phyloP scores from a whole-genome alignment of 2,888 invertebrate species.

The Hemicrepidius hirtus region DNA sequence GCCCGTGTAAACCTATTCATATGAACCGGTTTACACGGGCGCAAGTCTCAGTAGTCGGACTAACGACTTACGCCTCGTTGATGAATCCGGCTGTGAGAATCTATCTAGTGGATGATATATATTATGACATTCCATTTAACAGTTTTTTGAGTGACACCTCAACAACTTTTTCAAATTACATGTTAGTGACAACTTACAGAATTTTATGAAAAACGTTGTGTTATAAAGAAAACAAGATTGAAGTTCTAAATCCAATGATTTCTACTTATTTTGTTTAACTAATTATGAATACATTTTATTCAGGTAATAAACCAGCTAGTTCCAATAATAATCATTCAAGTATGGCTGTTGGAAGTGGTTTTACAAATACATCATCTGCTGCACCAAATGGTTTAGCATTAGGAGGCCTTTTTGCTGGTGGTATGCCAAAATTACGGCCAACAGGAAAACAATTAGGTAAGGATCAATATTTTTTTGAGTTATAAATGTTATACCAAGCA shows the following conservation, averaged over 20 bases:
- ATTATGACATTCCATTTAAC: background rate
- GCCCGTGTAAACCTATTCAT: too few relatives aligned
- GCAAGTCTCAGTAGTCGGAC: too few relatives aligned
- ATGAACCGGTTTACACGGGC: too few relatives aligned
- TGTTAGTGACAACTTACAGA: too few relatives aligned
- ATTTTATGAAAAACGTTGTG: too few relatives aligned
- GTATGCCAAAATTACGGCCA: slow-evolving; percentile 87
- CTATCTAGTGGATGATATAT: too few relatives aligned
- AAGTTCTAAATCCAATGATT: too few relatives aligned
- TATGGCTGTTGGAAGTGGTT: slow-evolving; percentile 63
- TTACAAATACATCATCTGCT: slow-evolving; percentile 60
- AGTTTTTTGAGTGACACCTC: slow-evolving; percentile 17
- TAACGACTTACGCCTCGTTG: too few relatives aligned
- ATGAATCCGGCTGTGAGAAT: too few relatives aligned
- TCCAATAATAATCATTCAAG: slow-evolving; percentile 59
- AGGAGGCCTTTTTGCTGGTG: slow-evolving; percentile 87
- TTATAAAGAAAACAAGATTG: too few relatives aligned
- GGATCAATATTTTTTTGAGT: background rate
- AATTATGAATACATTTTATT: slow-evolving; percentile 7
- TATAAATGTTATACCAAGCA: too few relatives aligned
- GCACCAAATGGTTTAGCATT: slow-evolving; percentile 71
- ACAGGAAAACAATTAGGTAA: slow-evolving; percentile 75
- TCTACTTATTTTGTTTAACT: too few relatives aligned
- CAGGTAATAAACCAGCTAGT: slow-evolving; percentile 42
- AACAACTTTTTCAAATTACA: background rate